phyloP scores from a whole-genome alignment of 2,113 vertebrate genomes.

The Athene noctua region DNA sequence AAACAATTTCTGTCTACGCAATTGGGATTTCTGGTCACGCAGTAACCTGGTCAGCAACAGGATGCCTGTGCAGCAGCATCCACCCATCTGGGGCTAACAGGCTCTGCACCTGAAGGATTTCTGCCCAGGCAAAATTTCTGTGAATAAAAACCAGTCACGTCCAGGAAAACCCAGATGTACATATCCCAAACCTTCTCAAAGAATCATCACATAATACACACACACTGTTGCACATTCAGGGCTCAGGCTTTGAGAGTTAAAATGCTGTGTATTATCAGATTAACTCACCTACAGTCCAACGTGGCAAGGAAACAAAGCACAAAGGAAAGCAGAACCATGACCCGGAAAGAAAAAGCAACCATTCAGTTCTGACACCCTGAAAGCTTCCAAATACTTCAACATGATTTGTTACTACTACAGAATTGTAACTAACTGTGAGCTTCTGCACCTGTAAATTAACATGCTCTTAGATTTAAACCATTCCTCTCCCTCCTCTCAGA shows the following conservation, averaged over 20 bases:
- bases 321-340: neutral
- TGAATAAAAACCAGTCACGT: neutral
- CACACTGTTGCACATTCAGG: neutral
- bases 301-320: neutral
- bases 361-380: neutral
- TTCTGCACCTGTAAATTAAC: neutral
- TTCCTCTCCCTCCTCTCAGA: neutral
- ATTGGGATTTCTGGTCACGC: neutral
- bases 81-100: neutral
- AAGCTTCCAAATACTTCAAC: neutral
- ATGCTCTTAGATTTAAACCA: neutral
- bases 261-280: neutral
- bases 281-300: neutral
- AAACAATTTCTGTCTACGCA: neutral
- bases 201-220: neutral
- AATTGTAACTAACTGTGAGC: neutral
- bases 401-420: neutral
- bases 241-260: neutral
- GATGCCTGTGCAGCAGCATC: neutral
- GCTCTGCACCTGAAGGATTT: neutral
- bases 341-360: neutral
- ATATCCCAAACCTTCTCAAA: neutral
- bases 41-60: neutral
- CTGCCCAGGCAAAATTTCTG: neutral
- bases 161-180: neutral